phyloP scores from a whole-genome alignment of 2,888 invertebrate genomes.

The Fragum sueziense region DNA sequence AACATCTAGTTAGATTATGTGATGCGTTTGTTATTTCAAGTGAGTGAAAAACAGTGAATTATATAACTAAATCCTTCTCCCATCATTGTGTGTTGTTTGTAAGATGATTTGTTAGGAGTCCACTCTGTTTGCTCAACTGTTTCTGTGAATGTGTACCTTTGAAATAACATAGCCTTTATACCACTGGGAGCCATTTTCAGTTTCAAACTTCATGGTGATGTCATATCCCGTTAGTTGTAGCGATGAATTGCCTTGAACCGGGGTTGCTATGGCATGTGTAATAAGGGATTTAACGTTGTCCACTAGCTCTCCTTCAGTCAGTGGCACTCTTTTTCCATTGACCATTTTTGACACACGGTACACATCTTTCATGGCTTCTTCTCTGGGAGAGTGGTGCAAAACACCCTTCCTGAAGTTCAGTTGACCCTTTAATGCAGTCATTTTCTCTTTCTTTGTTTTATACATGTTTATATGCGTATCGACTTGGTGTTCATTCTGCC shows the following conservation, averaged over 20 bases:
- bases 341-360: background rate
- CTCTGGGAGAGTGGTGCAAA: background rate
- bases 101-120: background rate
- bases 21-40: no score
- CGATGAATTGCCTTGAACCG: background rate
- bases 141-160: constrained; percentile 18
- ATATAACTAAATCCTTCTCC: background rate
- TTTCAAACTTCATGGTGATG: constrained; percentile 14
- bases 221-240: background rate
- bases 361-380: background rate
- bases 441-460: constrained; percentile 7
- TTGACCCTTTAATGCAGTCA: constrained; percentile 21
- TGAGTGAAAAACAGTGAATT: no score
- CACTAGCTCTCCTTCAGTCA: background rate
- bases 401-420: constrained; percentile 21
- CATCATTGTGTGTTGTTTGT: background rate
- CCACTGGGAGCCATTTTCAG: constrained; percentile 23
- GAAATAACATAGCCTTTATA: constrained; percentile 30
- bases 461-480: background rate
- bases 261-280: background rate
- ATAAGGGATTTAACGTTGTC: constrained; percentile 3
- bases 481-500: background rate
- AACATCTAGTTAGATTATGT: background rate
- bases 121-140: background rate
- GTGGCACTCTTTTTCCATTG: background rate